A percentile compares a stretch with the other conserved stretches of the same genome.
phyloP scores from a whole-genome alignment of 2,113 vertebrate genomes.

The Gnathonemus longibarbis region DNA sequence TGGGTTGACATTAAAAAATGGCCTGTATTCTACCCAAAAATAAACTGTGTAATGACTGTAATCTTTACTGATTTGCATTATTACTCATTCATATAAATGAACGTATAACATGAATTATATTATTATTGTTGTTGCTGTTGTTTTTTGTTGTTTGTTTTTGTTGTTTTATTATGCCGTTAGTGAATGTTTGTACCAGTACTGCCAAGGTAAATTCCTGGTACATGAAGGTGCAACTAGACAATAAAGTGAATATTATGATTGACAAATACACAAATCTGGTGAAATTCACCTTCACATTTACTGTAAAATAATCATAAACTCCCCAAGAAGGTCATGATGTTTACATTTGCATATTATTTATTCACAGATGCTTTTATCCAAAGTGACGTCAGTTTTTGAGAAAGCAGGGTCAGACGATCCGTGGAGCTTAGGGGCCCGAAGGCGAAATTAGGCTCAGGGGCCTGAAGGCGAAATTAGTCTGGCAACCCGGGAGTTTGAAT shows the following conservation, averaged over 20 bases:
- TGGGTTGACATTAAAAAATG: neutral
- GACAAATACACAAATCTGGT: neutral
- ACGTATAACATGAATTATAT: neutral
- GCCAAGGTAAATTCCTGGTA: neutral
- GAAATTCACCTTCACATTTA: neutral
- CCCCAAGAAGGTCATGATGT: neutral
- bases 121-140: neutral
- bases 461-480: neutral
- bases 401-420: neutral
- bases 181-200: neutral
- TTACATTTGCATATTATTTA: neutral
- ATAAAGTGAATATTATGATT: neutral
- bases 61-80: neutral
- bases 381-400: neutral
- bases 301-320: neutral
- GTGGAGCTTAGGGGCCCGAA: neutral
- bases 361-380: slow-evolving; percentile 15
- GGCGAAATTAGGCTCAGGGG: too few species aligned
- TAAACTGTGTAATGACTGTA: neutral
- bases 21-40: neutral
- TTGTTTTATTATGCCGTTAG: too few species aligned
- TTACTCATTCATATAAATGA: neutral
- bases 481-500: neutral
- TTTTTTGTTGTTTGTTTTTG: neutral
- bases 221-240: neutral